A percentile compares a stretch with the other conserved stretches of the same genome.
Evolutionary conservation across 2,113 vertebrate genomes (phyloP).

Genomic region (Melanostigma gelatinosum): DNA sequence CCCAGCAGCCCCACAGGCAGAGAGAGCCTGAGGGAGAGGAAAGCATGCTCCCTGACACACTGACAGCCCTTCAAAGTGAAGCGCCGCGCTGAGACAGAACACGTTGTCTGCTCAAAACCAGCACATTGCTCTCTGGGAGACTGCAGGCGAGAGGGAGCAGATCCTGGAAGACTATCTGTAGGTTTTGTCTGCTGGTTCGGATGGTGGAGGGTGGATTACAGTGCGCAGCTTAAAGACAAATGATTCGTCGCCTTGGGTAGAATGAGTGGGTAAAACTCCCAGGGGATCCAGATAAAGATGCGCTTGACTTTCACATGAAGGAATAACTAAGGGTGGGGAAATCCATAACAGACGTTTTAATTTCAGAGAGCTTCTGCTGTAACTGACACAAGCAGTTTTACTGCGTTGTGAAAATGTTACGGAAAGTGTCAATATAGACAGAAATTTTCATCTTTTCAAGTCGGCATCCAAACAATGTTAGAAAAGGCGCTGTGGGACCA

Average conservation of each 20-base stretch:
- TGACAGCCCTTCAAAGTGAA: slow-evolving; percentile 65
- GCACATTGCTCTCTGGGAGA: slow-evolving; percentile 48
- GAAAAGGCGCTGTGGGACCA: slow-evolving; percentile 39
- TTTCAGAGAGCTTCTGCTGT: slow-evolving; percentile 42
- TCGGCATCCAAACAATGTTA: slow-evolving; percentile 51
- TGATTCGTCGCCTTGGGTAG: slow-evolving; percentile 55
- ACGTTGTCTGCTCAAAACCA: slow-evolving; percentile 51
- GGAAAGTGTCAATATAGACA: slow-evolving; percentile 46
- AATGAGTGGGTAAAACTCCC: slow-evolving; percentile 67
- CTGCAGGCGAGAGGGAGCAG: slow-evolving; percentile 49
- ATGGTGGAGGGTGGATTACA: slow-evolving; percentile 60
- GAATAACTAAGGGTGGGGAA: slow-evolving; percentile 62
- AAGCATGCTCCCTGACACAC: slow-evolving; percentile 49
- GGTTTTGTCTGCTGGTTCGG: slow-evolving; percentile 47
- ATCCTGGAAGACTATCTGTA: slow-evolving; percentile 48
- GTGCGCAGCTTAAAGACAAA: slow-evolving; percentile 55
- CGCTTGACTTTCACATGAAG: slow-evolving; percentile 55
- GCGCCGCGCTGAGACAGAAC: slow-evolving; percentile 61
- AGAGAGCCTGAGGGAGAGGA: neutral
- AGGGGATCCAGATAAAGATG: slow-evolving; percentile 59
- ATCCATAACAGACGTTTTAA: slow-evolving; percentile 62
- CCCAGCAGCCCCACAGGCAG: slow-evolving; percentile 11
- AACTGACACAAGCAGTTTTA: slow-evolving; percentile 30
- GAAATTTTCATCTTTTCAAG: slow-evolving; percentile 39
- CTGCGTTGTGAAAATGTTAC: slow-evolving; percentile 33